These are phyloP conservation scores for Eubucco bourcierii DNA, from an alignment of 2,113 vertebrate genomes.

Conservation along the genomic window DNA sequence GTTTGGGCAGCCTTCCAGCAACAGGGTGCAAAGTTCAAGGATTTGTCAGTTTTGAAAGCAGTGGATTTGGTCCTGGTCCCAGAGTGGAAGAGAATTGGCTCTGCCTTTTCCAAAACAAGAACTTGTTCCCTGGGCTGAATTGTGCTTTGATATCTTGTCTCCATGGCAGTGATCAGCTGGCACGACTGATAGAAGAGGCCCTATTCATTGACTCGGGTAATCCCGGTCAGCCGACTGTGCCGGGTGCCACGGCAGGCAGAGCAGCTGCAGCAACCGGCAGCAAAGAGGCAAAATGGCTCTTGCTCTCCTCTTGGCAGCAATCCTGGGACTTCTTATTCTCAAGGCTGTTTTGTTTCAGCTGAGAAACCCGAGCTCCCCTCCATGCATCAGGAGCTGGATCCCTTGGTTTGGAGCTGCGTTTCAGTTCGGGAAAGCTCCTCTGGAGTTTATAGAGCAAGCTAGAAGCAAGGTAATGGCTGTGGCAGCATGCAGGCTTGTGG, in stretches of 20 bases:
- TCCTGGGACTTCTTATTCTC: constrained; percentile 50
- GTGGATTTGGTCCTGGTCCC: neutral
- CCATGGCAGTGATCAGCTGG: neutral
- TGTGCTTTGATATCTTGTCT: neutral
- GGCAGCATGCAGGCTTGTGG: neutral
- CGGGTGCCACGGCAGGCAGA: neutral
- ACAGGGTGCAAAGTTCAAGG: neutral
- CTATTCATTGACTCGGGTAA: rapidly evolving
- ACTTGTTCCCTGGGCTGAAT: neutral
- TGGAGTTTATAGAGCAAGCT: constrained; percentile 81
- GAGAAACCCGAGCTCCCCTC: constrained; percentile 58
- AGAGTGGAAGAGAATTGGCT: neutral
- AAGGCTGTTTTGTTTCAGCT: constrained; percentile 45
- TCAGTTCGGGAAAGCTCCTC: constrained; percentile 78
- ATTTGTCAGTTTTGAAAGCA: neutral
- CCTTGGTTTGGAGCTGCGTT: constrained; percentile 83
- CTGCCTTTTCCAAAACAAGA: neutral
- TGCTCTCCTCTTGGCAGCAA: neutral
- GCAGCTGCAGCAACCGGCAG: neutral
- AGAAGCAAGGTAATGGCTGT: constrained; percentile 73
- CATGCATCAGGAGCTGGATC: constrained; percentile 81
- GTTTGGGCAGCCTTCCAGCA: neutral
- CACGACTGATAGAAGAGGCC: neutral
- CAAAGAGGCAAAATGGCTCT: constrained; percentile 26
- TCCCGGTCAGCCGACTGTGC: neutral